Conservation (phyloP, 2,797 vertebrate genomes). For the Dryobates pubescens region DNA sequence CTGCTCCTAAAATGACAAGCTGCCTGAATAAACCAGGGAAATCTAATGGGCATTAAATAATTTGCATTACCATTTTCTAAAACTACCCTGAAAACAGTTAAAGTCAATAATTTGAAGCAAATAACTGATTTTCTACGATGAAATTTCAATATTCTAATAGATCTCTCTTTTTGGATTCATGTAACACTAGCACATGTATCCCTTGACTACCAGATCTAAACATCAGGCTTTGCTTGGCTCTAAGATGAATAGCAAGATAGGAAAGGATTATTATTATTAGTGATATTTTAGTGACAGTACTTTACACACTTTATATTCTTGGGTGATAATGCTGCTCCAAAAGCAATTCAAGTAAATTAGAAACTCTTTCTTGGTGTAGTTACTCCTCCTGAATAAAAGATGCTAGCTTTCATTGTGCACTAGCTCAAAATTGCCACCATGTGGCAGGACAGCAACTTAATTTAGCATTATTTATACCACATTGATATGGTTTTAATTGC, state of each 20-base stretch:
- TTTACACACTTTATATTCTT: conserved; percentile 23
- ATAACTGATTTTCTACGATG: neutral
- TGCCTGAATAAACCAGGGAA: neutral
- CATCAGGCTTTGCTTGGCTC: conserved; percentile 7
- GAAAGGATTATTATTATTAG: conserved; percentile 36
- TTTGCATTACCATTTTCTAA: neutral
- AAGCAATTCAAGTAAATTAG: conserved; percentile 41
- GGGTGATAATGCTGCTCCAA: neutral
- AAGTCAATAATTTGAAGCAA: conserved; percentile 38
- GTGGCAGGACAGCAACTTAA: conserved; percentile 67
- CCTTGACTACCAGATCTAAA: conserved; percentile 28
- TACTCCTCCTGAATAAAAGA: conserved; percentile 45
- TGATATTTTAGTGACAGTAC: conserved; percentile 17
- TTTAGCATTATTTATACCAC: conserved; percentile 31
- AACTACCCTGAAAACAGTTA: neutral
- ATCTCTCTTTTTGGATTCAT: neutral
- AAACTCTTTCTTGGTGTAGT: conserved; percentile 35
- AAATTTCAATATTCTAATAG: neutral
- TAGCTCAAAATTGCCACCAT: conserved; percentile 80
- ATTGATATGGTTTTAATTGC: conserved; percentile 58
- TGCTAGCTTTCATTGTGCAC: conserved; percentile 20
- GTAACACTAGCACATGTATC: neutral
- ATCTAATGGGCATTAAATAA: neutral
- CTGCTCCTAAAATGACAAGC: neutral
- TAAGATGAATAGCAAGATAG: conserved; percentile 3